Conservation (phyloP, 2,113 vertebrate genomes). For the Dissostichus mawsoni region DNA sequence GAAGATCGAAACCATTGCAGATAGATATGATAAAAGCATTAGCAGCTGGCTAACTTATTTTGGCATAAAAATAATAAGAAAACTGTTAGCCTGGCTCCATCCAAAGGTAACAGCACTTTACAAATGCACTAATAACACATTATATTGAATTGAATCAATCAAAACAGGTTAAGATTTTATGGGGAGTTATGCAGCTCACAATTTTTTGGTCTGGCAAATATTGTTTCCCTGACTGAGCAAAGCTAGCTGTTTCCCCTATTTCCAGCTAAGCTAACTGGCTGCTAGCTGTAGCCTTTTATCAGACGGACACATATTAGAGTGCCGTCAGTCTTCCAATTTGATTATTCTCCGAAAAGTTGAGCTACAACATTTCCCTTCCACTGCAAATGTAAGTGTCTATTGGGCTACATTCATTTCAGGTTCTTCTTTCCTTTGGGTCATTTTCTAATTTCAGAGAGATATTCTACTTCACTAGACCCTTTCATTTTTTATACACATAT, state of each 20-base stretch:
- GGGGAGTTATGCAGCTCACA: not conserved
- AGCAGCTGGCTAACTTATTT: not conserved
- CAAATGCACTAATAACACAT: not conserved
- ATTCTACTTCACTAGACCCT: not conserved
- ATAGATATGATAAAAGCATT: not conserved
- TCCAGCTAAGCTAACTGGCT: not conserved
- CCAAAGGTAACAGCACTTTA: not conserved
- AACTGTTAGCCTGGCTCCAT: not conserved
- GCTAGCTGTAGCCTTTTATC: not conserved
- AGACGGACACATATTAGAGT: not conserved
- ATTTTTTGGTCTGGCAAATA: not conserved
- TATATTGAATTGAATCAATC: not conserved
- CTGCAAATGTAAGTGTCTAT: not conserved
- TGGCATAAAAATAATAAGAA: not conserved
- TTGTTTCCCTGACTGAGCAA: not conserved
- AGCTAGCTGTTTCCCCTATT: not conserved
- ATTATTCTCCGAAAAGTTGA: not conserved
- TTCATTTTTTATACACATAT: conserved; percentile 15
- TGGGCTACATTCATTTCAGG: not conserved
- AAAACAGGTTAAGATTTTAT: not conserved
- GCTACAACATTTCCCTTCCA: not conserved
- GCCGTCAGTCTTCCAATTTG: not conserved
- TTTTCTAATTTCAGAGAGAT: conserved; percentile 8
- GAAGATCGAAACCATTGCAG: not conserved
- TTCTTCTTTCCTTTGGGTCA: not conserved